A percentile compares a stretch with the other conserved stretches of the same genome.
Conservation (phyloP, 2,888 invertebrate genomes). For the Tromatobia lineatoria region DNA sequence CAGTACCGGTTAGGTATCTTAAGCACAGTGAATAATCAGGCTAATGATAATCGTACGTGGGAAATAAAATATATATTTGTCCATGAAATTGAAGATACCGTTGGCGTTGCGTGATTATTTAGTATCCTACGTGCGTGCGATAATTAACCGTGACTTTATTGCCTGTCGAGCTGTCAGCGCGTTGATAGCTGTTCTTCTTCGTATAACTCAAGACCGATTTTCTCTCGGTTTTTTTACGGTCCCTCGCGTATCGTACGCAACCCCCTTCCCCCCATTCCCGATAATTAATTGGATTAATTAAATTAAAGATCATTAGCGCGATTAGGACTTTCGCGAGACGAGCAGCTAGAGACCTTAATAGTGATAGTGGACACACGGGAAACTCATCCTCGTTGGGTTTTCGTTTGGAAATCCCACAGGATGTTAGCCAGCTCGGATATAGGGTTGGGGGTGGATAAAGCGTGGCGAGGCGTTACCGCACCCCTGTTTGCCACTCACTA, state of each 20-base stretch:
- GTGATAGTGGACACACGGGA: constrained; percentile 4
- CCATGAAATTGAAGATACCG: constrained; percentile 9
- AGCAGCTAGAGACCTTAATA: constrained; percentile 32
- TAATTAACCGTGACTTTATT: constrained; percentile 67
- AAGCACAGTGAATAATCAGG: constrained; percentile 33
- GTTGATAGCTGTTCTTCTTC: constrained; percentile 4
- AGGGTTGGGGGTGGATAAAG: constrained; percentile 46
- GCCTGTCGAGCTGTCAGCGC: constrained; percentile 55
- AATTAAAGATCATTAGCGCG: constrained; percentile 66
- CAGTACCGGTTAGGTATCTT: neutral
- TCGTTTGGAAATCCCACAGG: constrained; percentile 62
- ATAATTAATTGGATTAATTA: constrained; percentile 69
- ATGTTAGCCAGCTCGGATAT: constrained; percentile 28
- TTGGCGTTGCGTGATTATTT: constrained; percentile 57
- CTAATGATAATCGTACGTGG: constrained; percentile 21
- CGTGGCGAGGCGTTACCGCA: constrained; percentile 77
- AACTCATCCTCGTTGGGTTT: constrained; percentile 36
- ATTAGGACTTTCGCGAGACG: constrained; percentile 56
- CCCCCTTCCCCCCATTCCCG: constrained; percentile 9
- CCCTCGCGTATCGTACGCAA: constrained; percentile 3
- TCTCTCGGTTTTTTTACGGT: constrained; percentile 22
- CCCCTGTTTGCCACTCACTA: constrained; percentile 86
- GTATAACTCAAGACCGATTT: constrained; percentile 45
- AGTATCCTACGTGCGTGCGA: constrained; percentile 41
- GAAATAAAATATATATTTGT: constrained; percentile 40